Conservation (phyloP, 2,888 invertebrate genomes). For the Xylota sylvarum region DNA sequence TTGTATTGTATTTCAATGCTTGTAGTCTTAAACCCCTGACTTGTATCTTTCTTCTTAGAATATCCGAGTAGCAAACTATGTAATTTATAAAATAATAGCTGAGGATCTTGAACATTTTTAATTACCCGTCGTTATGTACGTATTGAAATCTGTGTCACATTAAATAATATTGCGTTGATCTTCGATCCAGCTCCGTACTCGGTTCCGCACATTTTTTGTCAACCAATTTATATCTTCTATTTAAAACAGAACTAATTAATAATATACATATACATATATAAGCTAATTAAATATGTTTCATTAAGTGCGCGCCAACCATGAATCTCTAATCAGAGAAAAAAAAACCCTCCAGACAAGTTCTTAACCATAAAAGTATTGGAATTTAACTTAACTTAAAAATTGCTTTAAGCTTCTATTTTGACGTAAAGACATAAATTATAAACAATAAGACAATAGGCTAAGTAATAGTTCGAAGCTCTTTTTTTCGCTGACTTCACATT, state of each 20-base stretch:
- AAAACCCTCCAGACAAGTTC: not conserved
- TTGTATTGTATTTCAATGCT: no score
- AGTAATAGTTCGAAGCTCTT: not conserved
- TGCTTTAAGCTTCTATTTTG: slow-evolving; percentile 13
- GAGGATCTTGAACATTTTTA: no score
- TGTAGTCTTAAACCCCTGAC: no score
- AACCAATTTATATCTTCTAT: not conserved
- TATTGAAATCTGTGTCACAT: no score
- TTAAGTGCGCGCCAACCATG: not conserved
- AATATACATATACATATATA: not conserved
- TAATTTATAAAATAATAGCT: no score
- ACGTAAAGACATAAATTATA: slow-evolving; percentile 20
- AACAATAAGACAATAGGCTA: not conserved
- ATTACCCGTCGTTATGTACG: no score
- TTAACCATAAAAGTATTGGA: not conserved
- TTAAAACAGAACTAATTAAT: not conserved
- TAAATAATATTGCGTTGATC: no score
- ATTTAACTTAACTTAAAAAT: slow-evolving; percentile 11
- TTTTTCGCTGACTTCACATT: not conserved
- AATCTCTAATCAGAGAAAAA: not conserved
- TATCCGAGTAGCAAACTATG: no score
- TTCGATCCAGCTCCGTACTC: no score
- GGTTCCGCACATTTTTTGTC: not conserved
- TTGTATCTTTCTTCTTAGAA: no score
- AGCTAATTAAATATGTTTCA: not conserved